Evolutionary conservation across 1,140 invertebrate genomes (phyloP).

Genomic region (Zaprionus davidi): DNA sequence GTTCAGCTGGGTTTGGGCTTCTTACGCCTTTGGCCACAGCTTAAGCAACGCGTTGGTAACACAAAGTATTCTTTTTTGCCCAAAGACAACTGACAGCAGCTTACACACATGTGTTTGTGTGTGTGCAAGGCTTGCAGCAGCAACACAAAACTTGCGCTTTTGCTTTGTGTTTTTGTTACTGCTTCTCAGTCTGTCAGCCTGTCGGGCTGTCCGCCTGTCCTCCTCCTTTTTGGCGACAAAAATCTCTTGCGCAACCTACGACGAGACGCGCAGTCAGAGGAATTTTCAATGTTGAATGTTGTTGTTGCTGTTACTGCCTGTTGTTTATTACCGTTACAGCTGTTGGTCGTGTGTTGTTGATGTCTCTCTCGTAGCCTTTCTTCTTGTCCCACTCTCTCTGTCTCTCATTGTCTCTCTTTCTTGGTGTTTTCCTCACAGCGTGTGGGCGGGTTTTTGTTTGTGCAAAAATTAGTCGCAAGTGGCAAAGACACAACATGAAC

Average conservation of each 20-base stretch:
- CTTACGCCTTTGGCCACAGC: not conserved
- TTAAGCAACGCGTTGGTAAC: not conserved
- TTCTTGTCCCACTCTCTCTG: not conserved
- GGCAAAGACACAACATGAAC: conserved; percentile 52
- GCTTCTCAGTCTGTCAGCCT: conserved; percentile 5
- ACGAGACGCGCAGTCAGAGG: conserved; percentile 21
- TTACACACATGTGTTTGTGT: conserved; percentile 1
- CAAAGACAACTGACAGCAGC: conserved; percentile 1
- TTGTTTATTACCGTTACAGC: conserved; percentile 78
- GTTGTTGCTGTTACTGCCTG: conserved; percentile 51
- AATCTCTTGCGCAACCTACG: conserved; percentile 67
- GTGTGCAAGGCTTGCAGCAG: conserved; percentile 54
- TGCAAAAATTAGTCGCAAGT: conserved; percentile 67
- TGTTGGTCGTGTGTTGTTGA: conserved; percentile 53
- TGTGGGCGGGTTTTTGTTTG: conserved; percentile 60
- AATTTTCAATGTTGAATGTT: conserved; percentile 35
- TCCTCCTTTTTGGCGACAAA: conserved; percentile 65
- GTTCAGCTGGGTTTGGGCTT: not conserved
- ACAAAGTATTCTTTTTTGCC: conserved; percentile 7
- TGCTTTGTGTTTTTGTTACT: conserved; percentile 40
- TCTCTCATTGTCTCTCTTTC: conserved; percentile 5
- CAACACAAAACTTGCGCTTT: conserved; percentile 43
- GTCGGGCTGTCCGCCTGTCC: conserved; percentile 21
- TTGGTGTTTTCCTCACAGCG: conserved; percentile 8
- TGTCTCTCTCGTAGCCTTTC: conserved; percentile 16